Evolutionary conservation across 2,797 vertebrate species (phyloP).

Genomic region (Tamandua tetradactyla): DNA sequence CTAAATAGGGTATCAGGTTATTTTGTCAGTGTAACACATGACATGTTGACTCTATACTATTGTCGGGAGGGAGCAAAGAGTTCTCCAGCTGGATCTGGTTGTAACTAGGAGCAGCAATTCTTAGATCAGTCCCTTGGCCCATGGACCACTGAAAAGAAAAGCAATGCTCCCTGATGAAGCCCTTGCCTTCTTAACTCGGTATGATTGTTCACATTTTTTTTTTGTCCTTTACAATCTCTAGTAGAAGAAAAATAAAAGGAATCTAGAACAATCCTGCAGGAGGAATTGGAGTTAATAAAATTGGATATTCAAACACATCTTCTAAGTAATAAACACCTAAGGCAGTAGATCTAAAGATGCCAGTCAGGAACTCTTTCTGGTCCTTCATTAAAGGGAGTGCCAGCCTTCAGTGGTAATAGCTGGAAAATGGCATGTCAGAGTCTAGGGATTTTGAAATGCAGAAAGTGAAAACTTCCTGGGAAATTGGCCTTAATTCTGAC

Average conservation of each 20-base stretch:
- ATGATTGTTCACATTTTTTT: not conserved
- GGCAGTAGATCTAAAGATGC: not conserved
- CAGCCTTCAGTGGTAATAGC: not conserved
- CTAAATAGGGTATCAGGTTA: not conserved
- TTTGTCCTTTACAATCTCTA: not conserved
- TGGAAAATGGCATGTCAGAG: not conserved
- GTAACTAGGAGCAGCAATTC: not conserved
- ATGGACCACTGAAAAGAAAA: not conserved
- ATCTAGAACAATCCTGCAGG: not conserved
- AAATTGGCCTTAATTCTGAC: too few relatives aligned
- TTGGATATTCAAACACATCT: not conserved
- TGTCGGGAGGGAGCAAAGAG: not conserved
- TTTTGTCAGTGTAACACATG: not conserved
- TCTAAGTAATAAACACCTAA: too few relatives aligned
- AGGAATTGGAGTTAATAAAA: constrained; percentile 9
- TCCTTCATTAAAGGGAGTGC: not conserved
- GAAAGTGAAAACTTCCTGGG: not conserved
- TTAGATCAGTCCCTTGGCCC: not conserved
- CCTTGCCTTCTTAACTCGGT: not conserved
- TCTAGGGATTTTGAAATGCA: constrained; percentile 4
- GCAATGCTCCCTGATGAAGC: not conserved
- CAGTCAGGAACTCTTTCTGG: not conserved
- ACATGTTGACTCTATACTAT: not conserved
- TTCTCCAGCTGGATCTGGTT: not conserved
- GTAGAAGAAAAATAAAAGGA: not conserved